Conservation (phyloP, 2,113 vertebrate species). For the Rostratula benghalensis region DNA sequence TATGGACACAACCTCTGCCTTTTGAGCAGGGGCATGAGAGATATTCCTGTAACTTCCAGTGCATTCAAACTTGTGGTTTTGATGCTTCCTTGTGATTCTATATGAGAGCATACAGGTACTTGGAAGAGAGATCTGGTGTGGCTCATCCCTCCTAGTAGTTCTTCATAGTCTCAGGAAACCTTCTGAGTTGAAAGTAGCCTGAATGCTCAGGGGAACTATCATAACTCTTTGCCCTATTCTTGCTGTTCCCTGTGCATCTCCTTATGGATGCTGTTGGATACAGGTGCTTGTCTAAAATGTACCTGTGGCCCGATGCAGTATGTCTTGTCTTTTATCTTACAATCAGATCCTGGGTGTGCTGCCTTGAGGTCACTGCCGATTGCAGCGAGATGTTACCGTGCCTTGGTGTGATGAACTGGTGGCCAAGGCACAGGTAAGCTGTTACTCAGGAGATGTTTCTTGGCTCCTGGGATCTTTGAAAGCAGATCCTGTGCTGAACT, state of each 20-base stretch:
- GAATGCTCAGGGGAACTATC: not conserved
- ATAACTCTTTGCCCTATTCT: not conserved
- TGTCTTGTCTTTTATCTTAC: not conserved
- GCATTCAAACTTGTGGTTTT: not conserved
- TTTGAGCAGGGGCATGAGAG: not conserved
- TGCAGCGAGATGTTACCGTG: not conserved
- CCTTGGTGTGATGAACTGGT: not conserved
- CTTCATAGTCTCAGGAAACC: not conserved
- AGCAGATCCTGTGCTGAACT: not conserved
- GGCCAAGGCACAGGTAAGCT: accelerated
- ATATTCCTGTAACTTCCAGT: not conserved
- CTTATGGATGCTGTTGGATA: not conserved
- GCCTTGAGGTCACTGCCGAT: not conserved
- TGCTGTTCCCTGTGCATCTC: not conserved
- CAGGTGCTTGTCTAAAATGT: not conserved
- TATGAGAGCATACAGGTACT: no score
- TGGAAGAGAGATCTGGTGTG: not conserved
- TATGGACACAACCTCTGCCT: not conserved
- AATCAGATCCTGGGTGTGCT: not conserved
- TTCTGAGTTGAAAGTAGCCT: not conserved
- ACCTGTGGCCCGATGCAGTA: no score
- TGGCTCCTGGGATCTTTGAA: not conserved
- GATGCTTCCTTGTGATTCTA: not conserved
- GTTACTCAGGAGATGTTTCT: not conserved
- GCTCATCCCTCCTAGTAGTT: not conserved